Evolutionary conservation across 2,888 invertebrate genomes (phyloP).

Genomic region (Lithophane socia): DNA sequence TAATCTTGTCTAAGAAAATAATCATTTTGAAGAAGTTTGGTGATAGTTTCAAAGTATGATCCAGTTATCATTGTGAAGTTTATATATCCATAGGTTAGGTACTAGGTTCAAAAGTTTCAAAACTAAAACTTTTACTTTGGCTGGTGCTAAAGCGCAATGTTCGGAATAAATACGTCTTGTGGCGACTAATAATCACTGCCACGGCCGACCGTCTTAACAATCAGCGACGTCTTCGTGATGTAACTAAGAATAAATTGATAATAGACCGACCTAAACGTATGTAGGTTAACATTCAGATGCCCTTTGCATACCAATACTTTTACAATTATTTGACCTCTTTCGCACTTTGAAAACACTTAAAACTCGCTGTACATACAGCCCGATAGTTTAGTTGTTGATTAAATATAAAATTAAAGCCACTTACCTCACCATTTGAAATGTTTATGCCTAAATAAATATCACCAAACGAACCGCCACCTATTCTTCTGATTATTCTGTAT

Average conservation of each 20-base stretch:
- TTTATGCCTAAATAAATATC: conserved; percentile 98
- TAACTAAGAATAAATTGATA: conserved; percentile 62
- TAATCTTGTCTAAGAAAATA: not conserved
- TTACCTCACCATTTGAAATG: conserved; percentile 96
- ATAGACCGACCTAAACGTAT: conserved; percentile 49
- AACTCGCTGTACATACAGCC: conserved; percentile 12
- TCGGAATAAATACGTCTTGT: conserved; percentile 18
- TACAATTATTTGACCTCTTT: conserved; percentile 50
- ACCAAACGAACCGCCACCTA: conserved; percentile 99
- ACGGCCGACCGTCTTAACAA: conserved; percentile 47
- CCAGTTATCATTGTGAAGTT: not conserved
- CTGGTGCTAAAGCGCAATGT: conserved; percentile 2
- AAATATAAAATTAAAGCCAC: conserved; percentile 63
- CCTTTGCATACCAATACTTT: conserved; percentile 63
- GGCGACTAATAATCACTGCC: conserved; percentile 42
- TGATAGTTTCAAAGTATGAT: conserved; percentile 1
- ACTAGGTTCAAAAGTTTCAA: conserved; percentile 22
- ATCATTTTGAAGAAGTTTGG: not conserved
- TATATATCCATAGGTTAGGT: not conserved
- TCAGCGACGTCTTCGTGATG: conserved; percentile 43
- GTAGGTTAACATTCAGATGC: conserved; percentile 69
- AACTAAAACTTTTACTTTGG: conserved; percentile 34
- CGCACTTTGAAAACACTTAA: conserved; percentile 13
- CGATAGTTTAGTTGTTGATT: conserved; percentile 24
- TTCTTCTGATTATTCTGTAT: conserved; percentile 97